Evolutionary conservation across 2,113 vertebrate genomes (phyloP).

Genomic region (Amazona vittata): DNA sequence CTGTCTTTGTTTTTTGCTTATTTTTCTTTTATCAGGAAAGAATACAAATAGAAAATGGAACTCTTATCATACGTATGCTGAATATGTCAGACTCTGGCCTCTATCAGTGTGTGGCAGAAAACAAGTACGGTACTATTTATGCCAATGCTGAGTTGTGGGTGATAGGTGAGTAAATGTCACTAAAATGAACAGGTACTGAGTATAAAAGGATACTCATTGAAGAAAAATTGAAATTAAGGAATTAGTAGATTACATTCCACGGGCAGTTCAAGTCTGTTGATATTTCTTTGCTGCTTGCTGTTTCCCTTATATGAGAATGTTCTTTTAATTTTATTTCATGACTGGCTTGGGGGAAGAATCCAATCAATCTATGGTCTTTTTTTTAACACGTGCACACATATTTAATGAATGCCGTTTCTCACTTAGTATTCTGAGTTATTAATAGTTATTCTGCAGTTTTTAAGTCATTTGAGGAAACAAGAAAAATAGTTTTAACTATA

Average conservation of each 20-base stretch:
- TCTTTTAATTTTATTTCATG: neutral
- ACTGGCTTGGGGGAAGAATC: neutral
- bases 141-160: constrained; percentile 88
- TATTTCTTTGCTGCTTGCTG: neutral
- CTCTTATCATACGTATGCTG: constrained; percentile 80
- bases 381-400: neutral
- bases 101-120: constrained; percentile 91
- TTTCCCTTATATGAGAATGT: neutral
- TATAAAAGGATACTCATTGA: neutral
- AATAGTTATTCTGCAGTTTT: neutral
- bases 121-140: constrained; percentile 81
- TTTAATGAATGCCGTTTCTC: neutral
- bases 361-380: neutral
- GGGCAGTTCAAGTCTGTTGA: neutral
- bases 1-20: neutral
- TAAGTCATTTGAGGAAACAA: neutral
- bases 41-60: constrained; percentile 83
- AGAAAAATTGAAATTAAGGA: neutral
- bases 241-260: neutral
- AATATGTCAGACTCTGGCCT: constrained; percentile 86
- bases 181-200: neutral
- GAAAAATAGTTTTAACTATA: neutral
- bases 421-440: neutral
- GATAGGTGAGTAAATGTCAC: constrained; percentile 81
- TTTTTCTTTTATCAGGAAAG: constrained; percentile 76